Percentiles rank a stretch among this genome's conserved stretches.
Conservation (phyloP, 2,113 vertebrate genomes). For the Rhabdomys dilectus region DNA sequence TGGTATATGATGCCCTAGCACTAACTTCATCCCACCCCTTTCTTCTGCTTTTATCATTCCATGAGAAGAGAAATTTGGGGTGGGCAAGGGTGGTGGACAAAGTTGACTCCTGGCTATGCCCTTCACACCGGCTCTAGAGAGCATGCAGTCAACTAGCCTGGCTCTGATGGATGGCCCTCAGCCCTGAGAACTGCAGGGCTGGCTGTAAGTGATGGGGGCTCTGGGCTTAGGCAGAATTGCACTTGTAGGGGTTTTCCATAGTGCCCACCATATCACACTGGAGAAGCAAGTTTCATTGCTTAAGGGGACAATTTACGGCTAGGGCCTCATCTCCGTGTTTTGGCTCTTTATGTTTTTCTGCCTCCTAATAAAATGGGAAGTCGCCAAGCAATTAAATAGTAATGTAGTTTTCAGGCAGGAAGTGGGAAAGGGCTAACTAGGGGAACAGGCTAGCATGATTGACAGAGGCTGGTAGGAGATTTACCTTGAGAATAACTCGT, state of each 20-base stretch:
- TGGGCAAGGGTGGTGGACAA: neutral
- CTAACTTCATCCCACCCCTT: neutral
- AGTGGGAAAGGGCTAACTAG: conserved; percentile 65
- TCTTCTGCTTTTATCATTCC: neutral
- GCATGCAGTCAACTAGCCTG: neutral
- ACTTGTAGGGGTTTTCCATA: conserved; percentile 40
- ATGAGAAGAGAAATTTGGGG: neutral
- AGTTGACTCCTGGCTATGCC: conserved; percentile 51
- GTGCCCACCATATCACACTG: conserved; percentile 63
- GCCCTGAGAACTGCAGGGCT: neutral
- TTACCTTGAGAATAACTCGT: conserved; percentile 86
- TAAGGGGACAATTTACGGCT: conserved; percentile 78
- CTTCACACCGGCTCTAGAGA: conserved; percentile 61
- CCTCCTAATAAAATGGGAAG: conserved; percentile 80
- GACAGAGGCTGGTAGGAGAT: conserved; percentile 85
- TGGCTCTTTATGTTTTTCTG: conserved; percentile 79
- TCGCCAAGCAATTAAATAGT: conserved; percentile 84
- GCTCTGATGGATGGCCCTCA: conserved; percentile 64
- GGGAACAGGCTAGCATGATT: conserved; percentile 77
- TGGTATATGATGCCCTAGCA: neutral
- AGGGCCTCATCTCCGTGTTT: conserved; percentile 71
- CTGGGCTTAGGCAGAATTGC: conserved; percentile 52
- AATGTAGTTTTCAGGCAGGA: conserved; percentile 79
- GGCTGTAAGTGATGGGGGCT: conserved; percentile 67
- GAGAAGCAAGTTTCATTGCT: conserved; percentile 75